Evolutionary conservation across 2,113 vertebrate species (phyloP).

Genomic region (Fulmarus glacialis): DNA sequence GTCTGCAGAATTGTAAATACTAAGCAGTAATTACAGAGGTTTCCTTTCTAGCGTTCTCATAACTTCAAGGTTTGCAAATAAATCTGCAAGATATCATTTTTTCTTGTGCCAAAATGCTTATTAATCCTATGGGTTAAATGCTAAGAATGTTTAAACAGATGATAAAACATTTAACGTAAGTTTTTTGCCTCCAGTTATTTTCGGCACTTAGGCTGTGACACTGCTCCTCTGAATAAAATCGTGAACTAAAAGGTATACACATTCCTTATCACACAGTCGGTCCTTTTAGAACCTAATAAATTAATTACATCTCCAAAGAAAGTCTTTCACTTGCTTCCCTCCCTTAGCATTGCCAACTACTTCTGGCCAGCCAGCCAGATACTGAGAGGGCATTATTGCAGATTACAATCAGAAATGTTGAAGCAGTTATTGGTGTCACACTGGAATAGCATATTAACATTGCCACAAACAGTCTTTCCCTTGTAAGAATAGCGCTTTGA

Average conservation of each 20-base stretch:
- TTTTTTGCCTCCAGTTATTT: slow-evolving; percentile 27
- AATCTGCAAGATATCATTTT: slow-evolving; percentile 5
- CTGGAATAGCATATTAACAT: not conserved
- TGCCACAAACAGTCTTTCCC: slow-evolving; percentile 7
- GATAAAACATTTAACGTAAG: slow-evolving; percentile 28
- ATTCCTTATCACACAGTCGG: not conserved
- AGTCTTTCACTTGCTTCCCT: not conserved
- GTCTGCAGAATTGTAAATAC: not conserved
- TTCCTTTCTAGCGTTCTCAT: slow-evolving; percentile 3
- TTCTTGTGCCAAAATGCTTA: slow-evolving; percentile 13
- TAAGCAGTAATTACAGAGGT: not conserved
- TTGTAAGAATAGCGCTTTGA: not conserved
- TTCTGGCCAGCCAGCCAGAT: not conserved
- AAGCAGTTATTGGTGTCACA: not conserved
- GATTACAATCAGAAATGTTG: slow-evolving; percentile 13
- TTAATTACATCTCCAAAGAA: slow-evolving; percentile 17
- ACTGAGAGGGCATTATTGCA: not conserved
- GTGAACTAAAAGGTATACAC: not conserved
- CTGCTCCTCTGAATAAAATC: not conserved
- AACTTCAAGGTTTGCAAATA: slow-evolving; percentile 27
- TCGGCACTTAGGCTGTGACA: not conserved
- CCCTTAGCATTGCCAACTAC: not conserved
- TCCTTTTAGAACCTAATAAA: not conserved
- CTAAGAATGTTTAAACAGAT: slow-evolving; percentile 37
- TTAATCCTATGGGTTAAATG: slow-evolving; percentile 38